Percentiles rank a stretch among this genome's conserved stretches.
Evolutionary conservation across 2,113 vertebrate species (phyloP).

Genomic region (Climacteris rufus): DNA sequence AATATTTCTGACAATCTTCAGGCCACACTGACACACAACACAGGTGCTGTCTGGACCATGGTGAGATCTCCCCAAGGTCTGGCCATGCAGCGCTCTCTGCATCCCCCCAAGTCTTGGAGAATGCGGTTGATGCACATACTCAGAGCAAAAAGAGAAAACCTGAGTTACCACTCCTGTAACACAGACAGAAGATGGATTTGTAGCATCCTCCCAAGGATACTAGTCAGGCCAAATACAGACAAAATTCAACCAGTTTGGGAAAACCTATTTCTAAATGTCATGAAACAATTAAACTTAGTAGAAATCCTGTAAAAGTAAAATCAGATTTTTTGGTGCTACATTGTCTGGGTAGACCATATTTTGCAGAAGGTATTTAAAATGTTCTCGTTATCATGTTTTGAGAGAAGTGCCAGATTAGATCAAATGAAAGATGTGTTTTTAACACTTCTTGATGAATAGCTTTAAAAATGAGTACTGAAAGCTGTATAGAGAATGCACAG

Average conservation of each 20-base stretch:
- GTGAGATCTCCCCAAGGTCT: background rate
- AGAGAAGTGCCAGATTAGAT: slow-evolving; percentile 7
- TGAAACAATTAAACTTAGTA: background rate
- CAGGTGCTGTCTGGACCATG: background rate
- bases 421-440: slow-evolving; percentile 22
- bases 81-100: background rate
- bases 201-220: background rate
- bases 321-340: background rate
- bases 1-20: background rate
- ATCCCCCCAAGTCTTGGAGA: background rate
- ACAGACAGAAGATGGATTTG: background rate
- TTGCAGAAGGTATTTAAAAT: slow-evolving; percentile 12
- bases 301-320: background rate
- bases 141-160: background rate
- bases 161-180: background rate
- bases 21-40: background rate
- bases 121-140: background rate
- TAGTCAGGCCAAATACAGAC: background rate
- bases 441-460: slow-evolving; percentile 7
- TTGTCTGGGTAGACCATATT: background rate
- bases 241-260: background rate
- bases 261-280: background rate
- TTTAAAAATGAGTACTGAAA: slow-evolving; percentile 20
- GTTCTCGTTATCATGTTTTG: background rate
- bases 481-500: background rate